phyloP scores from a whole-genome alignment of 2,797 vertebrate species.

The Pteropus rufus region DNA sequence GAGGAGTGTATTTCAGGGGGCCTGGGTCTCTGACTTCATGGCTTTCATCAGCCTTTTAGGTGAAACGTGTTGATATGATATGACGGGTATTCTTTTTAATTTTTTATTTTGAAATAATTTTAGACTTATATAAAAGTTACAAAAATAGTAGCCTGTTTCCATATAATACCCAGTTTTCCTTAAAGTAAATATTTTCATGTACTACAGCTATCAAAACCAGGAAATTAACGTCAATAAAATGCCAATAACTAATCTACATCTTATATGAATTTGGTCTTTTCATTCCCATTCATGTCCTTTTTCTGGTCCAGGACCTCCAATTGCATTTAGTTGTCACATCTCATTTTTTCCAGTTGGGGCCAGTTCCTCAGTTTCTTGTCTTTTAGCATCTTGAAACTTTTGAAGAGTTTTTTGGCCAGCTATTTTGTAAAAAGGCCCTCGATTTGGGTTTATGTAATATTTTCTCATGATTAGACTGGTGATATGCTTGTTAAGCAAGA shows the following conservation, averaged over 20 bases:
- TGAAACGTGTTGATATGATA: neutral
- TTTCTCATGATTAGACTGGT: neutral
- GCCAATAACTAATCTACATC: neutral
- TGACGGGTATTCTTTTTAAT: neutral
- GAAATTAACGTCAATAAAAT: neutral
- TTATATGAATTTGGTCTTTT: neutral
- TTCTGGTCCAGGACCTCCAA: neutral
- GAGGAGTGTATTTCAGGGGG: neutral
- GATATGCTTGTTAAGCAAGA: neutral
- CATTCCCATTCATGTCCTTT: neutral
- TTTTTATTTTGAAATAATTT: conserved; percentile 9
- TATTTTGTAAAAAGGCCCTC: neutral
- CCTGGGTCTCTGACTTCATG: neutral
- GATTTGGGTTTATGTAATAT: neutral
- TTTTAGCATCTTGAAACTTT: neutral
- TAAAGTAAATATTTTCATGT: neutral
- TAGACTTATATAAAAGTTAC: neutral
- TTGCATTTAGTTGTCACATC: neutral
- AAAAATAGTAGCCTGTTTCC: neutral
- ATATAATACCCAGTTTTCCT: neutral
- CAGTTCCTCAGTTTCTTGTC: neutral
- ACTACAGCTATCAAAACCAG: neutral
- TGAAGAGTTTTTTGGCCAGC: neutral
- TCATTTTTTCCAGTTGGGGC: neutral
- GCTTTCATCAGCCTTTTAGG: neutral